Evolutionary conservation across 1,140 invertebrate species (phyloP), one percentile per base, ranked within the genome.

Genomic region (Drosophila kohkoa): DNA sequence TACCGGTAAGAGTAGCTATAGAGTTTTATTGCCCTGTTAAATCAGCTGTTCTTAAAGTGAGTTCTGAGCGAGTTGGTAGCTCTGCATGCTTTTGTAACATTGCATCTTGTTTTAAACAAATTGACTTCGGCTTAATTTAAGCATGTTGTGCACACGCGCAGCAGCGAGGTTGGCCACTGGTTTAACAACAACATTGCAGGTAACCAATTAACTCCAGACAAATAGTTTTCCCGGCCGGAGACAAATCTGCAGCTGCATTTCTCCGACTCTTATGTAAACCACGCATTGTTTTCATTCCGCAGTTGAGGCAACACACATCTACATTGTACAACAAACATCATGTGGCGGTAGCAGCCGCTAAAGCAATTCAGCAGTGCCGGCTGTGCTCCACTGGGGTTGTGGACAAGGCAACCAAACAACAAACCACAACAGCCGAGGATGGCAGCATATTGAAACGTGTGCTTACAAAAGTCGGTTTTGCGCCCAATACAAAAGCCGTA

Each of bases 401-500:
- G 3, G 74, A 80, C 25, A 72, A 89, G 15, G 0, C 60, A 8
- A 45, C 70, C 15, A 82, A 90, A 64, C 49, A 90, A 64, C 49
- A 75, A 62, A 55, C 6, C 35, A 38, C 35, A 38, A 38, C 68
- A 13, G 6, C 59, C 5, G 25, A 48, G 11, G 74, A 91, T 74
- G 82, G 57, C 8, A 80, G 81, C 15, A 91, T 92, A 57, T 65
- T 92, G 1, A 92, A 92, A 46, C 78, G 89, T 13, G 91, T 92
- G 11, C 67, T 92, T 0, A 89, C 62, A 48, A 92, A 92, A 90
- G 89, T 92, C 35, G 91, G 91, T 1, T 92, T 92, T 62, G 65
- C 80, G 49, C 91, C 88, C n/a, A 92, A 90, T 13, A 69, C 89
- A 62, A 92, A 91, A 62, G 75, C 91, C 13, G 91, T 92, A 49